phyloP scores from a whole-genome alignment of 2,797 vertebrate genomes.

The Cygnus olor region DNA sequence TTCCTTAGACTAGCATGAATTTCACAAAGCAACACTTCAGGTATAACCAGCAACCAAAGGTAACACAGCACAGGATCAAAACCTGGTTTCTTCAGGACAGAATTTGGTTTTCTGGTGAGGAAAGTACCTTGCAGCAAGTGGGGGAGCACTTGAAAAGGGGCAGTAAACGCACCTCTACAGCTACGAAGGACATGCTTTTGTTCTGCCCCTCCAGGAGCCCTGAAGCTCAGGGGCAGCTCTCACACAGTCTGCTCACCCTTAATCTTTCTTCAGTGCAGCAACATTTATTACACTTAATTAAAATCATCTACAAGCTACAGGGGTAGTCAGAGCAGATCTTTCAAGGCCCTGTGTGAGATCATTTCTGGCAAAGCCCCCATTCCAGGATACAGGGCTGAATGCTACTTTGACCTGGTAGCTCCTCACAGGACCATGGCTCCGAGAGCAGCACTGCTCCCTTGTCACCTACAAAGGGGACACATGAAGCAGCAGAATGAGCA shows the following conservation, averaged over 20 bases:
- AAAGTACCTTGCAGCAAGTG: not conserved
- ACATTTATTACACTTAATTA: not conserved
- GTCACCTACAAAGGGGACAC: fast-evolving
- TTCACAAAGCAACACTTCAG: not conserved
- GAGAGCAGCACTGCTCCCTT: not conserved
- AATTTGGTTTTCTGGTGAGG: not conserved
- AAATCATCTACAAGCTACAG: not conserved
- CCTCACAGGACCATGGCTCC: fast-evolving
- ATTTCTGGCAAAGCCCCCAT: not conserved
- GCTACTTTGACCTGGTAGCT: fast-evolving
- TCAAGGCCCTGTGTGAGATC: not conserved
- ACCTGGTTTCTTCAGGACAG: not conserved
- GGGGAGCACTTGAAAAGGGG: not conserved
- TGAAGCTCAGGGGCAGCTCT: not conserved
- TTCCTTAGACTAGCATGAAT: not conserved
- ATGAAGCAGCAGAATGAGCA: fast-evolving
- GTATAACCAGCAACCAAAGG: no score
- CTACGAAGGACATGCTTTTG: not conserved
- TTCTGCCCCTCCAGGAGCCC: not conserved
- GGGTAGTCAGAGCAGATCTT: not conserved
- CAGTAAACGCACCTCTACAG: not conserved
- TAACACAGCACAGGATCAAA: not conserved
- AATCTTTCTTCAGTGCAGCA: not conserved
- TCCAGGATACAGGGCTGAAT: not conserved
- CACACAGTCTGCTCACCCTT: not conserved